These are phyloP conservation scores for Limenitis camilla DNA, from an alignment of 2,888 invertebrate species.

Conservation along the genomic window DNA sequence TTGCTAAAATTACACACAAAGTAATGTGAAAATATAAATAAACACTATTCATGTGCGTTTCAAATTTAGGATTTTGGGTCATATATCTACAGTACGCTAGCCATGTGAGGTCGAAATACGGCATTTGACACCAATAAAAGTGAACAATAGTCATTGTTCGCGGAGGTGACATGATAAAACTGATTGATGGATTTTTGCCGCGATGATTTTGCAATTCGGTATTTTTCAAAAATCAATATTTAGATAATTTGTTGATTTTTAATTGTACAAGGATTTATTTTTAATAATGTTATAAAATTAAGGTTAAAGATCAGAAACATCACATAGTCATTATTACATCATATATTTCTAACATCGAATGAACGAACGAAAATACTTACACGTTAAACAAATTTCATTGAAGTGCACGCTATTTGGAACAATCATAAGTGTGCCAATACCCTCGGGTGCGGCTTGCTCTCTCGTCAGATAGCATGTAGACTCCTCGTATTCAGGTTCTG, in stretches of 20 bases:
- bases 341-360: neutral
- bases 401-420: conserved; percentile 93
- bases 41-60: too few relatives aligned
- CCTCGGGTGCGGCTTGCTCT: conserved; percentile 91
- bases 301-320: too few relatives aligned
- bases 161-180: conserved; percentile 9
- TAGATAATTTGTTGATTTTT: too few relatives aligned
- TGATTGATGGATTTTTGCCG: neutral
- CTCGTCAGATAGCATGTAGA: conserved; percentile 89
- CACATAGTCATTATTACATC: neutral
- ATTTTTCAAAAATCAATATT: too few relatives aligned
- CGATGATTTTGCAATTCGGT: too few relatives aligned
- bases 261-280: too few relatives aligned
- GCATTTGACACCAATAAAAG: conserved; percentile 4
- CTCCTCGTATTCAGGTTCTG: conserved; percentile 89
- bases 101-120: neutral
- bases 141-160: conserved; percentile 15
- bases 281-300: too few relatives aligned
- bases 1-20: conserved; percentile 77
- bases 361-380: conserved; percentile 72
- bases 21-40: too few relatives aligned
- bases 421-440: conserved; percentile 90
- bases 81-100: neutral
- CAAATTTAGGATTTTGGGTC: neutral
- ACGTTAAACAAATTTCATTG: conserved; percentile 90